Conservation (phyloP, 2,888 invertebrate species). For the Drosophila algonquin region DNA sequence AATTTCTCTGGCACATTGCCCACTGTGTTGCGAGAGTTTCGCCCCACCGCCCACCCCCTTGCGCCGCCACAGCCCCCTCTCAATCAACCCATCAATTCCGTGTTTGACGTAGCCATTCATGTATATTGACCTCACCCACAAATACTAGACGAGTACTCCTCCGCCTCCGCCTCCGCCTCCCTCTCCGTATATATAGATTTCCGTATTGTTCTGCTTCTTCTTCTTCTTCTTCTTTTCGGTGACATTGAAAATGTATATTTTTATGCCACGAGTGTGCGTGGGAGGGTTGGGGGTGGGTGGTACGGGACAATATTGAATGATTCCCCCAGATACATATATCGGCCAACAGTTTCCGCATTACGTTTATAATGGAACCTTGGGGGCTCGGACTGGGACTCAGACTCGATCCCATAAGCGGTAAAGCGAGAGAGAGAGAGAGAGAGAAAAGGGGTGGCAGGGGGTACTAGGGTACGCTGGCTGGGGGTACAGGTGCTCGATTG, state of each 20-base stretch:
- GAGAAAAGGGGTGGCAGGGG: not conserved
- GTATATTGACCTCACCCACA: slow-evolving; percentile 68
- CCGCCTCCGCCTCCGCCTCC: too few species aligned
- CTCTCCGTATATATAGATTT: slow-evolving; percentile 18
- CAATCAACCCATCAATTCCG: slow-evolving; percentile 30
- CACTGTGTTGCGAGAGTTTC: slow-evolving; percentile 71
- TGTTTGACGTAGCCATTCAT: slow-evolving; percentile 20
- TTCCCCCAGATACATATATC: slow-evolving; percentile 32
- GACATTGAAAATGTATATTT: slow-evolving; percentile 65
- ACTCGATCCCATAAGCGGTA: slow-evolving; percentile 14
- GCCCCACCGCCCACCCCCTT: not conserved
- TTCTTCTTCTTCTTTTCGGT: slow-evolving; percentile 13
- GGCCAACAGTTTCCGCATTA: slow-evolving; percentile 58
- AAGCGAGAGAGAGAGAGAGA: not conserved
- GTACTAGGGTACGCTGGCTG: too few species aligned
- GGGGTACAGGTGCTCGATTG: not conserved
- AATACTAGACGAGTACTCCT: not conserved
- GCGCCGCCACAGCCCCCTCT: not conserved
- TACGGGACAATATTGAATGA: slow-evolving; percentile 17
- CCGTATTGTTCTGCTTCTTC: not conserved
- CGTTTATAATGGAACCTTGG: slow-evolving; percentile 35
- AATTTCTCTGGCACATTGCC: slow-evolving; percentile 62
- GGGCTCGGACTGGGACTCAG: not conserved
- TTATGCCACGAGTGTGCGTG: slow-evolving; percentile 10
- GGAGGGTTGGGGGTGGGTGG: not conserved